Conservation (phyloP, 2,113 vertebrate species). For the Vireo altiloquus region DNA sequence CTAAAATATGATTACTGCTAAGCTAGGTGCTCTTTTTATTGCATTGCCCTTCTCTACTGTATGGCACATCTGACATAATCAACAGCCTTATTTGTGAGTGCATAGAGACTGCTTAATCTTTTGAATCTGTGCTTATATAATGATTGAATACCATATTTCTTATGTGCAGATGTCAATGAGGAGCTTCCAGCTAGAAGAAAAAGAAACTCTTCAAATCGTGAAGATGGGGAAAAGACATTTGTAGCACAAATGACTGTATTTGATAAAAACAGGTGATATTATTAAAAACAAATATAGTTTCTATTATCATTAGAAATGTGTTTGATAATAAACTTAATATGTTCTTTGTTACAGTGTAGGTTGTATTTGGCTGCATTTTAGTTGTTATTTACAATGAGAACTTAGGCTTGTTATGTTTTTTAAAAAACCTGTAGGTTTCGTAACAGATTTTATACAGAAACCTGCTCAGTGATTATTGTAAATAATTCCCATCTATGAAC, state of each 20-base stretch:
- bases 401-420: neutral
- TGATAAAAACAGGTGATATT: constrained; percentile 93
- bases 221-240: constrained; percentile 90
- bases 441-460: neutral
- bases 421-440: neutral
- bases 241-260: constrained; percentile 99
- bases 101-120: neutral
- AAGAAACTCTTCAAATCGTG: constrained; percentile 86
- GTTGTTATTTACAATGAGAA: neutral
- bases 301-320: neutral
- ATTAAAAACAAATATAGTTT: neutral
- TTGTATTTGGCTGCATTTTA: neutral
- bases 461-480: neutral
- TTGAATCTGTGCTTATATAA: neutral
- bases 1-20: neutral
- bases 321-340: neutral
- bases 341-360: neutral
- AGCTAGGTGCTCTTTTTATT: neutral
- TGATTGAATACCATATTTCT: neutral
- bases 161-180: constrained; percentile 86
- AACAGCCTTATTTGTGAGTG: neutral
- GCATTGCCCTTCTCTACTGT: neutral
- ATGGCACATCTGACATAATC: neutral
- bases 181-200: constrained; percentile 89
- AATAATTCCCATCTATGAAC: neutral